Evolutionary conservation across 1,140 invertebrate species (phyloP), one percentile per base, ranked within the genome.

Genomic region (Sipha flava): DNA sequence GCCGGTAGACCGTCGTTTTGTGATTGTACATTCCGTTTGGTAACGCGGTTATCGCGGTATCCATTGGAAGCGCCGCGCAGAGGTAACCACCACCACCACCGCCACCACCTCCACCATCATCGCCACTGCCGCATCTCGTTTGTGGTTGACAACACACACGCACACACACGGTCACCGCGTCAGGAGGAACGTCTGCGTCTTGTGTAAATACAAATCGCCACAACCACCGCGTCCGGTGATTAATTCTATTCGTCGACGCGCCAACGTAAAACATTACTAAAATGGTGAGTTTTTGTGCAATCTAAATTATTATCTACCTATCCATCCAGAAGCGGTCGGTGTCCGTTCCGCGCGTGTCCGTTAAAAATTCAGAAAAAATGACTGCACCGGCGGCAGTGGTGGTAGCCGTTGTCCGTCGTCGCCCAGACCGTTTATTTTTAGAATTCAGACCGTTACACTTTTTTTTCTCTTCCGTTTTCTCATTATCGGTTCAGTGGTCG

Each of bases 271-370:
- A 40, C 47, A 75, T 52, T 31, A 75, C 29, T 1, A 75, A 75
- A 54, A 75, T 75, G 72, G 72, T 75, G 72, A 75, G 72, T 54
- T n/a, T n/a, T n/a, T n/a, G n/a, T n/a, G n/a, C n/a, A n/a, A n/a
- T n/a, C n/a, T n/a, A n/a, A n/a, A n/a, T n/a, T n/a, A n/a, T n/a
- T n/a, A n/a, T n/a, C n/a, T n/a, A n/a, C n/a, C n/a, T n/a, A n/a
- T n/a, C n/a, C n/a, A n/a, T n/a, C n/a, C n/a, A n/a, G n/a, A n/a
- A n/a, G n/a, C n/a, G n/a, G n/a, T n/a, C n/a, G n/a, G n/a, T n/a
- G n/a, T n/a, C n/a, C n/a, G n/a, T n/a, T n/a, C n/a, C n/a, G n/a
- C n/a, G n/a, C n/a, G 21, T 29, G 66, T 70, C 37, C 66, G 66
- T 29, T 64, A 66, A 66, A n/a, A 40, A 37, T 52, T n/a, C 4